Base-by-base conservation (phyloP, 2,888 invertebrate species). In the Celastrina argiolus region DNA sequence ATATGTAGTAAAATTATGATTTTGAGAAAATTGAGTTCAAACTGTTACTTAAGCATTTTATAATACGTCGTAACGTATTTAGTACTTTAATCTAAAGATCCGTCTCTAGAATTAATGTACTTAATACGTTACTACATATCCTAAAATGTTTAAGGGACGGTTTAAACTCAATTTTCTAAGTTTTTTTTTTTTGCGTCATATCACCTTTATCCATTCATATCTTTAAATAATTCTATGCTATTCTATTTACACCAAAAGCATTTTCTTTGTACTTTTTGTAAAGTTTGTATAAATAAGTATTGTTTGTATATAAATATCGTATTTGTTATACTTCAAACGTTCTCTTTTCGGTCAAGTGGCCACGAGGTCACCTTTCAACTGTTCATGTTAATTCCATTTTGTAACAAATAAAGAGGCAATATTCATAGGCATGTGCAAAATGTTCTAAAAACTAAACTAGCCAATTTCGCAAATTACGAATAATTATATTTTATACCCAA, bases 321-420 rank as follows among this genome's bases (percentile, higher is more conserved):
- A 51, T 5, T 28, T 26, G 6, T 28, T 28, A 12, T 1, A 14
- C 56, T 22, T 28, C 5, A 58, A 58, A 16, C 58, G 31, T 58
- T 58, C 58, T 31, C 58, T 58, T 58, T 31, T 58, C 31, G 58
- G 16, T 31, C n/a, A 58, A 58, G n/a, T 31, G 31, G 16, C 31
- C 31, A 28, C 58, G 8, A 58, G 58, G 58, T 10, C 58, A 31
- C 58, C 58, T 58, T 58, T 58, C 58, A 31, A 26, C 4, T 28
- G 56, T 28, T n/a, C 31, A 28, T 14, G n/a, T 56, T 28, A 56
- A 26, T 14, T 56, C 14, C 14, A 22, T 56, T 56, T 56, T 31
- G 56, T 31, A 56, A 56, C 26, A 1, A n/a, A 45, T 8, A 12
- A 51, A 22, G 36, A 36, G 36, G 36, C 36, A 51, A 51, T 22